phyloP scores from a whole-genome alignment of 2,797 vertebrate species.

The Pagetopsis macropterus region DNA sequence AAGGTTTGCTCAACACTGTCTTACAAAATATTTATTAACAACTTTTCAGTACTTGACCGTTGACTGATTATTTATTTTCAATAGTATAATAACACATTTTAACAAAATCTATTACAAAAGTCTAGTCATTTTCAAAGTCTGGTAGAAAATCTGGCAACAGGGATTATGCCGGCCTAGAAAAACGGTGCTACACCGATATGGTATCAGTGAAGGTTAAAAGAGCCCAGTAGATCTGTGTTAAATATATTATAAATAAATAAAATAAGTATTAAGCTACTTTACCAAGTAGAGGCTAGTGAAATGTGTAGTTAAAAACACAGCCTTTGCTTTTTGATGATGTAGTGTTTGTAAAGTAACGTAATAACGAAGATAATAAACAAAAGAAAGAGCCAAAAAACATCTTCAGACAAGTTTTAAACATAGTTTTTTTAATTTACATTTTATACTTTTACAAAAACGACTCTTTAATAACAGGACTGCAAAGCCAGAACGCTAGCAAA shows the following conservation, averaged over 20 bases:
- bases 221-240: background rate
- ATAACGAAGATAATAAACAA: background rate
- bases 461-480: conserved; percentile 70
- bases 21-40: too few species aligned
- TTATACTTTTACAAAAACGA: conserved; percentile 78
- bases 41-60: too few species aligned
- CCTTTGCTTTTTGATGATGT: background rate
- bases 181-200: too few species aligned
- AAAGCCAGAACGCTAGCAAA: conserved; percentile 77
- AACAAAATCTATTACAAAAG: too few species aligned
- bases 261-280: background rate
- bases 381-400: conserved; percentile 9
- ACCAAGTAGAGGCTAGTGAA: background rate
- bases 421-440: conserved; percentile 74
- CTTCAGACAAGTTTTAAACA: conserved; percentile 35
- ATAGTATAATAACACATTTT: too few species aligned
- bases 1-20: too few species aligned
- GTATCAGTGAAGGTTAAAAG: background rate
- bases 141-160: background rate
- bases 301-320: background rate
- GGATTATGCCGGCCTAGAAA: too few species aligned
- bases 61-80: too few species aligned
- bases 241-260: background rate
- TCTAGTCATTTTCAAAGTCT: too few species aligned
- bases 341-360: background rate